Percentiles rank a stretch among this genome's conserved stretches.
These are phyloP conservation scores for Halcyon senegalensis DNA, from an alignment of 2,113 vertebrate species.

Conservation along the genomic window DNA sequence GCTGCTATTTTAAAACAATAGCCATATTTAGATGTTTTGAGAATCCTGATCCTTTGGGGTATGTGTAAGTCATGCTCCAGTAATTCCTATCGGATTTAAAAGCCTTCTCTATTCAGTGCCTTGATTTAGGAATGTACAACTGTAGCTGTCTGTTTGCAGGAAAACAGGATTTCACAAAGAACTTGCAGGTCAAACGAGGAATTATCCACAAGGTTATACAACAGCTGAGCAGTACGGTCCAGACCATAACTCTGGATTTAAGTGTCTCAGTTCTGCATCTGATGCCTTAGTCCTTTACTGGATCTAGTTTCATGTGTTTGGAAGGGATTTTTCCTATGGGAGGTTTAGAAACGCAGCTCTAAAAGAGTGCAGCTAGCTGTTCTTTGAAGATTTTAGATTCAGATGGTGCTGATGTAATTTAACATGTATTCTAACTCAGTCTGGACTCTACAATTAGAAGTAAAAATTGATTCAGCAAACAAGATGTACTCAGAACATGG, in stretches of 20 bases:
- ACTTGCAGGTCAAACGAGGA: slow-evolving; percentile 8
- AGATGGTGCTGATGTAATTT: neutral
- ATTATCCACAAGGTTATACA: slow-evolving; percentile 22
- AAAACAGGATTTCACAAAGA: neutral
- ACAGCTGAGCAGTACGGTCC: neutral
- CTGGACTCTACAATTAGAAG: neutral
- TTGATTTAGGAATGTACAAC: neutral
- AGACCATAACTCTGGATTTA: slow-evolving; percentile 8
- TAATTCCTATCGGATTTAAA: neutral
- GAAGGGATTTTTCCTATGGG: neutral
- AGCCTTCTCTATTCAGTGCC: neutral
- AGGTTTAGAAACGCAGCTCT: neutral
- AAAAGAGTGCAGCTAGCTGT: neutral
- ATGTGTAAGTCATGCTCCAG: neutral
- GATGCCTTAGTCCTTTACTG: neutral
- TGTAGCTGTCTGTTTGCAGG: neutral
- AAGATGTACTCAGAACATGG: neutral
- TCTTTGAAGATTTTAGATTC: neutral
- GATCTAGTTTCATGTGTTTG: neutral
- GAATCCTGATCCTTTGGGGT: neutral
- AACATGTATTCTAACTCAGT: neutral
- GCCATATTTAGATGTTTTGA: neutral
- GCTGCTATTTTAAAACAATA: neutral
- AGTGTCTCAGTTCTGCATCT: neutral
- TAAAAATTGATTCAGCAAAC: neutral